These are phyloP conservation scores for Bombus confusus DNA, from an alignment of 1,140 invertebrate species.

Conservation along the genomic window DNA sequence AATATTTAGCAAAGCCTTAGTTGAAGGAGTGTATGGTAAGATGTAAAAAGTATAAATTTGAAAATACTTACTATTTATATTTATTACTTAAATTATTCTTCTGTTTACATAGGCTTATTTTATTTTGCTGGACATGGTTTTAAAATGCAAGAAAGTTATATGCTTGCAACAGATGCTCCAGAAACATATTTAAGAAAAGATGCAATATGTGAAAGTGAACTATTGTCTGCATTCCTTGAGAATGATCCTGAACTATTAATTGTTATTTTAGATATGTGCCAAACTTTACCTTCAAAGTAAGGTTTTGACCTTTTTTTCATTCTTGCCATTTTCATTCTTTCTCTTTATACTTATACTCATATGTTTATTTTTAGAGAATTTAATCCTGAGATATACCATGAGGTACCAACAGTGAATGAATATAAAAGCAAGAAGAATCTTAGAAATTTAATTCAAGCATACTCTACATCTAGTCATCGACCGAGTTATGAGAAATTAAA, in stretches of 20 bases:
- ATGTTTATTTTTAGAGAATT: constrained; percentile 66
- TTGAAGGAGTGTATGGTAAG: constrained; percentile 75
- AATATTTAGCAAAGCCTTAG: constrained; percentile 69
- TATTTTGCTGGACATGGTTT: constrained; percentile 81
- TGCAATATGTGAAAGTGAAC: constrained; percentile 76
- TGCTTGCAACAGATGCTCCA: constrained; percentile 77
- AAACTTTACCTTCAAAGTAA: constrained; percentile 73
- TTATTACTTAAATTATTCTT: constrained; percentile 14
- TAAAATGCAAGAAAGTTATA: constrained; percentile 78
- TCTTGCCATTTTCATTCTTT: constrained; percentile 5
- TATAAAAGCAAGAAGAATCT: constrained; percentile 73
- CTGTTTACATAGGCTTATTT: constrained; percentile 71
- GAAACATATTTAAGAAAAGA: constrained; percentile 70
- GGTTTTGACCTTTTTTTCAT: background rate
- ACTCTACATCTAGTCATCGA: constrained; percentile 74
- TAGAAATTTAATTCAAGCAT: constrained; percentile 76
- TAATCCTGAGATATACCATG: constrained; percentile 73
- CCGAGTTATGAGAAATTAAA: constrained; percentile 73
- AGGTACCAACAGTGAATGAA: constrained; percentile 72
- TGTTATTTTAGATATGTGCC: constrained; percentile 78
- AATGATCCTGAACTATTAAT: constrained; percentile 76
- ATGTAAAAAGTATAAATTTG: constrained; percentile 1
- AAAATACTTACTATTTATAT: too few relatives aligned
- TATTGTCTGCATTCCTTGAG: constrained; percentile 70
- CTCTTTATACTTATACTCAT: background rate